Evolutionary conservation across 2,888 invertebrate genomes (phyloP).

Genomic region (Oxystoma pomonae): DNA sequence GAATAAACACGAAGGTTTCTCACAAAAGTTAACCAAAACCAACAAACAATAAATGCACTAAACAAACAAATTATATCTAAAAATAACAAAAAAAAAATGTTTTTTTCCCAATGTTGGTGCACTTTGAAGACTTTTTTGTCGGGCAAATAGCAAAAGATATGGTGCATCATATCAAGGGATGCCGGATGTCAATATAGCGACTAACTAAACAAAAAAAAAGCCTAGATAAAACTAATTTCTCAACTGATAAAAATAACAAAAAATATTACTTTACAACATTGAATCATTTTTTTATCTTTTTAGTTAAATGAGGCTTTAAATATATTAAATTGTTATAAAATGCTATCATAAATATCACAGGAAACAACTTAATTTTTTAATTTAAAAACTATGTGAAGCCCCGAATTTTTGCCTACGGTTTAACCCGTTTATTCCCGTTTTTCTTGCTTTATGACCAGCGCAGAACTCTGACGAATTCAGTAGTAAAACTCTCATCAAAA

Average conservation of each 20-base stretch:
- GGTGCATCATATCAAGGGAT: slow-evolving; percentile 28
- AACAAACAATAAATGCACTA: slow-evolving; percentile 39
- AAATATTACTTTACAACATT: slow-evolving; percentile 10
- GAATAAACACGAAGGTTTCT: too few relatives aligned
- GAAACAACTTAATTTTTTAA: too few relatives aligned
- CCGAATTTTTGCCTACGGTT: too few relatives aligned
- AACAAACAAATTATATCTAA: slow-evolving; percentile 34
- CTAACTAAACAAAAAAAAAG: slow-evolving; percentile 32
- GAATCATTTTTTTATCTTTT: not conserved
- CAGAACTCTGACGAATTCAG: too few relatives aligned
- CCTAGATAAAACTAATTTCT: slow-evolving; percentile 16
- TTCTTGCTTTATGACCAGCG: too few relatives aligned
- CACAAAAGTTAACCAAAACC: slow-evolving; percentile 36
- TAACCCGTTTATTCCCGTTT: too few relatives aligned
- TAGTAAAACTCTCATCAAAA: too few relatives aligned
- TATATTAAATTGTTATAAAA: not conserved
- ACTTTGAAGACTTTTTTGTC: slow-evolving; percentile 41
- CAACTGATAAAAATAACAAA: slow-evolving; percentile 11
- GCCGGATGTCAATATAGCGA: slow-evolving; percentile 37
- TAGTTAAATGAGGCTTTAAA: not conserved
- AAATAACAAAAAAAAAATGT: slow-evolving; percentile 42
- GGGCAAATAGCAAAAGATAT: slow-evolving; percentile 43
- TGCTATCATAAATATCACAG: too few relatives aligned
- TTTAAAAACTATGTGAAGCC: too few relatives aligned
- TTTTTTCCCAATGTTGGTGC: slow-evolving; percentile 38